Evolutionary conservation across 2,797 vertebrate species (phyloP).

Genomic region (Xyrichtys novacula): DNA sequence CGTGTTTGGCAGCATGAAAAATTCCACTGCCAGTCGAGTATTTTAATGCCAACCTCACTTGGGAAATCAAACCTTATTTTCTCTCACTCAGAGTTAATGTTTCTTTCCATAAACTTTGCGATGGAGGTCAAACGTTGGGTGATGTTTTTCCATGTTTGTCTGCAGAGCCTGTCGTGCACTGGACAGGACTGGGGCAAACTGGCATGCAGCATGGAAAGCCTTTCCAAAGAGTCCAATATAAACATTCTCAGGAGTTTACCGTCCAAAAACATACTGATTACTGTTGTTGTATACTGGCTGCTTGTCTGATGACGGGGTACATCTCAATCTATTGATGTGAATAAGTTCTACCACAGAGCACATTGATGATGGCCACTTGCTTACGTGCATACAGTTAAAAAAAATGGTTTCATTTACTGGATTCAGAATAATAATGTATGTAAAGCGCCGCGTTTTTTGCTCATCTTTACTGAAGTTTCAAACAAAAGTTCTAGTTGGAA

Average conservation of each 20-base stretch:
- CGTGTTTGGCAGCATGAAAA: slow-evolving; percentile 37
- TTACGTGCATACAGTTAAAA: too few species aligned
- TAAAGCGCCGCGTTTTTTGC: slow-evolving; percentile 5
- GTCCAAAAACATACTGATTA: slow-evolving; percentile 39
- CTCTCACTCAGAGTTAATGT: slow-evolving; percentile 11
- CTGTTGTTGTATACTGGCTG: slow-evolving; percentile 8
- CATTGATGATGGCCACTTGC: too few species aligned
- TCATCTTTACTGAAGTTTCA: not conserved
- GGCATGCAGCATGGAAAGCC: slow-evolving; percentile 68
- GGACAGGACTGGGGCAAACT: slow-evolving; percentile 48
- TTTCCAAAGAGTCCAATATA: slow-evolving; percentile 47
- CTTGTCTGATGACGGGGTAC: slow-evolving; percentile 14
- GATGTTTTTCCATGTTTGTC: slow-evolving; percentile 75
- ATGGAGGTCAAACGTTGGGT: slow-evolving; percentile 54
- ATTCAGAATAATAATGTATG: not conserved
- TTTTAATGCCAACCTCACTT: slow-evolving; percentile 39
- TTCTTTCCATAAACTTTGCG: slow-evolving; percentile 53
- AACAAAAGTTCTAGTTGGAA: too few species aligned
- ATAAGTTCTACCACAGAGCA: slow-evolving; percentile 1
- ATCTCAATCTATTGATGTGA: slow-evolving; percentile 1
- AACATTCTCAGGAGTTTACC: slow-evolving; percentile 31
- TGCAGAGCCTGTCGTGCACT: slow-evolving; percentile 35
- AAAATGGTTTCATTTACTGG: too few species aligned
- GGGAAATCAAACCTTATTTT: slow-evolving; percentile 56
- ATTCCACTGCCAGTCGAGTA: slow-evolving; percentile 12